Evolutionary conservation across 2,888 invertebrate genomes (phyloP), one percentile per base, ranked within the genome.

Genomic region (Bellardia bayeri): DNA sequence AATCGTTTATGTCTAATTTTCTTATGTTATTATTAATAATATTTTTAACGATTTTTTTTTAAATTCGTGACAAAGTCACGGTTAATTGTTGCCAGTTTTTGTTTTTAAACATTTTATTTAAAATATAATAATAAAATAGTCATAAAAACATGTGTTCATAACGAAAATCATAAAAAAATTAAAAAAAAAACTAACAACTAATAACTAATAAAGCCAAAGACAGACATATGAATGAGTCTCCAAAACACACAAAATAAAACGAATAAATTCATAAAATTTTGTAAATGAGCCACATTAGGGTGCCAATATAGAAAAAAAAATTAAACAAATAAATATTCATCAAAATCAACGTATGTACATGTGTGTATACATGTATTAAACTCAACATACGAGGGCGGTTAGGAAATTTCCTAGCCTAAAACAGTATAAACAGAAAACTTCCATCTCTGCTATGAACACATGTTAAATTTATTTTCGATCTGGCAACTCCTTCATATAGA

Each of bases 21-120:
- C 7, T 30, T 0, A 9, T 11, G 9, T 45, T 45, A 45, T 45
- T 45, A 11, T 45, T 45, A 6, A 45, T 45, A 11, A 23, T 42
- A 51, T 51, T 51, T 61, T 58, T 74, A 45, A 74, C 3, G 33
- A 64, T 64, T 37, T 23, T 51, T 14, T n/a, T 14, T 56, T 23
- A 23, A 68, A 69, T 74, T 83, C 83, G 83, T 83, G 78, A 76
- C 63, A 78, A 71, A 78, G 63, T 64, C 83, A 71, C 69, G 63
- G 78, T 78, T 78, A 33, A 37, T 68, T 33, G 14, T 69, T 37
- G 6, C 6, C 23, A 9, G 54, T 33, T 75, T 8, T 5, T 75
- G 40, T 71, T 37, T 71, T 61, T 33, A 33, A 23, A 69, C 6
- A 7, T 75, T 75, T 80, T 37, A 49, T 79, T 49, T 79, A 11